Percentiles rank a stretch among this genome's conserved stretches.
Evolutionary conservation across 2,113 vertebrate species (phyloP).

Genomic region (Phyllostomus hastatus): DNA sequence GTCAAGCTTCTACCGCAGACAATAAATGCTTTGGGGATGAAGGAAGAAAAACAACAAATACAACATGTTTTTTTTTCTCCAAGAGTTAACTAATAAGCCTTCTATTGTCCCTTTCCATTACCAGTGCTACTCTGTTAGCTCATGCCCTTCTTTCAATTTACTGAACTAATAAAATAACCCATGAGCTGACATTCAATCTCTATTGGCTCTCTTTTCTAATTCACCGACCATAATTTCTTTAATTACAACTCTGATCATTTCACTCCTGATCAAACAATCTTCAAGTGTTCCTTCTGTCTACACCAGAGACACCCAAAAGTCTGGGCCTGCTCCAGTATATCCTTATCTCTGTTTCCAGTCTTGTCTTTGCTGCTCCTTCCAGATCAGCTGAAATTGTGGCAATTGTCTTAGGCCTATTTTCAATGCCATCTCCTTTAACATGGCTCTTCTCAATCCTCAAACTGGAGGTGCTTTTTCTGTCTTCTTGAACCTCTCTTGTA

Average conservation of each 20-base stretch:
- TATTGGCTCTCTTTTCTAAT: neutral
- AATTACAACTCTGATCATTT: neutral
- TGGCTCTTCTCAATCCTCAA: neutral
- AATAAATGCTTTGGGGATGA: neutral
- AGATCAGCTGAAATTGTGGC: too few relatives aligned
- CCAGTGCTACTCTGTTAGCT: neutral
- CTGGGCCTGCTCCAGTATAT: rapidly evolving
- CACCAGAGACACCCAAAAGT: neutral
- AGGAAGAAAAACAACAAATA: neutral
- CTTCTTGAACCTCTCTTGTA: neutral
- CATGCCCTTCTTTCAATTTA: neutral
- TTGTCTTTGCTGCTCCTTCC: neutral
- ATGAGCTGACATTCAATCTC: neutral
- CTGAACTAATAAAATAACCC: neutral
- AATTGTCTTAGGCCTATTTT: neutral
- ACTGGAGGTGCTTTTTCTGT: neutral
- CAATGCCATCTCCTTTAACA: neutral
- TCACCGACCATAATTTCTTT: neutral
- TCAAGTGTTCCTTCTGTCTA: neutral
- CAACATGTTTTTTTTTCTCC: neutral
- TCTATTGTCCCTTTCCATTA: neutral
- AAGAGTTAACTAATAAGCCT: neutral
- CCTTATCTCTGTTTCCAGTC: neutral
- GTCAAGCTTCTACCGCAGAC: neutral
- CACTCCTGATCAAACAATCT: neutral